These are phyloP conservation scores for Emys orbicularis DNA, from an alignment of 2,797 vertebrate genomes.

Conservation along the genomic window DNA sequence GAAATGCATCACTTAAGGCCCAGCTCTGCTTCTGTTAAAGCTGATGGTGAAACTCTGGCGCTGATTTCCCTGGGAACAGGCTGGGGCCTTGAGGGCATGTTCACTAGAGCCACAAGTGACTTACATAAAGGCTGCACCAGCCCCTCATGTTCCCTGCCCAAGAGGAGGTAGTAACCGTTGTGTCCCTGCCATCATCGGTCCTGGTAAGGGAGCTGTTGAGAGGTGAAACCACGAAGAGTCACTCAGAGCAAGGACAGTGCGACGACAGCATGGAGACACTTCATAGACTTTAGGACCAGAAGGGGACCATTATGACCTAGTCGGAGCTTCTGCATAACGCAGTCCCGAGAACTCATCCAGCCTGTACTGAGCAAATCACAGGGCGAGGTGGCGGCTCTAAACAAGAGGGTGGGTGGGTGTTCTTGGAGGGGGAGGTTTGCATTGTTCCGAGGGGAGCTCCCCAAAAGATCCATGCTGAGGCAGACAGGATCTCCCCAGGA, in stretches of 20 bases:
- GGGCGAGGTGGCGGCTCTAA: too few relatives aligned
- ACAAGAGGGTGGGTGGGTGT: too few relatives aligned
- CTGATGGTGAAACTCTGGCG: not conserved
- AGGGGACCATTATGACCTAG: not conserved
- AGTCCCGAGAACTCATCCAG: not conserved
- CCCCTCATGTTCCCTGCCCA: not conserved
- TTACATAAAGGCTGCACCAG: not conserved
- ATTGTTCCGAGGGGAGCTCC: too few relatives aligned
- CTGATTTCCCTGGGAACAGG: not conserved
- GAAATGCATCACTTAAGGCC: too few relatives aligned
- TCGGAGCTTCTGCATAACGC: not conserved
- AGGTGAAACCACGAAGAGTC: not conserved
- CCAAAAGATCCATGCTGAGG: too few relatives aligned
- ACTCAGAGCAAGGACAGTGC: not conserved
- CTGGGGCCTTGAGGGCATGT: not conserved
- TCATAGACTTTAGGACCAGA: not conserved
- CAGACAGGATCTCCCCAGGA: too few relatives aligned
- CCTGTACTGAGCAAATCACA: too few relatives aligned
- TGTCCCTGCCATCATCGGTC: not conserved
- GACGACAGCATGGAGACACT: not conserved
- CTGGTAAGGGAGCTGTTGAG: not conserved
- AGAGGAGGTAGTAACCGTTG: not conserved
- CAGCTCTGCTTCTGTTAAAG: not conserved
- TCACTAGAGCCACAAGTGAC: not conserved
- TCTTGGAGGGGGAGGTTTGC: too few relatives aligned